Base-by-base conservation (phyloP, 1,140 invertebrate genomes). In the Stegodyphus mimosarum region DNA sequence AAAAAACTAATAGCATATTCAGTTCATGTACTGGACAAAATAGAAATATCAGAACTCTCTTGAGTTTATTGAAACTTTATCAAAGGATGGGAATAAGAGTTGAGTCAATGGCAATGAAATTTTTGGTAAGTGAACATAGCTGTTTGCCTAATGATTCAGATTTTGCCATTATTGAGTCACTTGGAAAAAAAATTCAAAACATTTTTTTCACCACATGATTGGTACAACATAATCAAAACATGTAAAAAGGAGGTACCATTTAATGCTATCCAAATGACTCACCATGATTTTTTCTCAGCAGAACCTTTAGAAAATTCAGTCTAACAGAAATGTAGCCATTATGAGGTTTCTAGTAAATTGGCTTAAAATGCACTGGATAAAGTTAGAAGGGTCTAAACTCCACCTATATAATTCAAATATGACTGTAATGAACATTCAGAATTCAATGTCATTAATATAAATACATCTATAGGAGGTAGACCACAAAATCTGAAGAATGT, bases 11-110 rank as follows among this genome's bases (percentile, higher is more conserved):
- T 79, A 48, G 49, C 63, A n/a, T 67, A 67, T 79, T 79, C 76
- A 67, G 67, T 66, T 79, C 63, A 10, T 79, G 63, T 53, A 67
- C 63, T 18, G 17, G 63, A 48, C 17, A 67, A 77, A 79, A 66
- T 60, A 79, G 76, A 79, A 79, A 79, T 79, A 66, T 79, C n/a
- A 66, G 67, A 66, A 79, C 76, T n/a, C n/a, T n/a, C n/a, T n/a
- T n/a, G n/a, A n/a, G 10, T 13, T 67, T 18, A 67, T 67, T 67
- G n/a, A 67, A 70, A 70, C 11, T 70, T 70, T n/a, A 7, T 70
- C 33, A 70, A 70, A 70, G 64, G n/a, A 67, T n/a, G 17, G 33
- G 18, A 70, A 70, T 70, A 33, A 7, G 13, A 70, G 13, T 13
- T 70, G 67, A 33, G 6, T 70, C 17, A 70, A 70, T 70, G 11